Evolutionary conservation across 1,140 invertebrate genomes (phyloP).

Genomic region (Brachystomella parvula): DNA sequence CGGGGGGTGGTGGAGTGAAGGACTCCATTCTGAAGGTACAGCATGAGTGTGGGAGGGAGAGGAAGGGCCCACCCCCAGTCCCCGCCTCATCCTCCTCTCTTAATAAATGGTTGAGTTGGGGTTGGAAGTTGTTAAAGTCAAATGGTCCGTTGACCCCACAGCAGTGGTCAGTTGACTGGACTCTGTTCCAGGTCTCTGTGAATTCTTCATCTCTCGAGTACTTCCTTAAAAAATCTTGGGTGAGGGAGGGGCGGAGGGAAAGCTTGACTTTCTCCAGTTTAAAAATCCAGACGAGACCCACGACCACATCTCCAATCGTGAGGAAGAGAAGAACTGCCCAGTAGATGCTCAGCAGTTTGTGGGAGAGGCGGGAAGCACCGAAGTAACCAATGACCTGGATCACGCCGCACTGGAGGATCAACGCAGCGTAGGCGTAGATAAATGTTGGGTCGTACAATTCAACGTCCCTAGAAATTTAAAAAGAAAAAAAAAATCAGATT

Average conservation of each 20-base stretch:
- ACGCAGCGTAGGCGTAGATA: slow-evolving; percentile 71
- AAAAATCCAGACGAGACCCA: slow-evolving; percentile 77
- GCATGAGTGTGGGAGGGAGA: slow-evolving; percentile 30
- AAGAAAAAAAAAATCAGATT: slow-evolving; percentile 17
- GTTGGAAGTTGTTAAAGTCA: slow-evolving; percentile 50
- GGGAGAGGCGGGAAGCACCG: slow-evolving; percentile 30
- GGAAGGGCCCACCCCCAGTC: not conserved
- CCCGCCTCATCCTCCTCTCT: not conserved
- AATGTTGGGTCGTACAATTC: slow-evolving; percentile 66
- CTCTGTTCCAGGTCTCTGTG: slow-evolving; percentile 29
- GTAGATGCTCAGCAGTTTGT: slow-evolving; percentile 64
- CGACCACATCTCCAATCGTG: slow-evolving; percentile 69
- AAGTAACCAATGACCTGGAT: slow-evolving; percentile 35
- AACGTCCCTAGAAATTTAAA: slow-evolving; percentile 27
- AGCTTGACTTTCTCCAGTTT: slow-evolving; percentile 61
- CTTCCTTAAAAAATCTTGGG: slow-evolving; percentile 36
- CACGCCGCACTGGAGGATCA: slow-evolving; percentile 55
- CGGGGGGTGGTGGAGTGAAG: not conserved
- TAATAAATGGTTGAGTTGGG: not conserved
- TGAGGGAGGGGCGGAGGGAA: slow-evolving; percentile 60
- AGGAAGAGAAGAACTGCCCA: slow-evolving; percentile 72
- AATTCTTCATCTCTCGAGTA: slow-evolving; percentile 31
- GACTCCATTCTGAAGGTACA: slow-evolving; percentile 17
- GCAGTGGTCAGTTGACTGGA: slow-evolving; percentile 46
- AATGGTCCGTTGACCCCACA: slow-evolving; percentile 65